Percentiles rank a stretch among this genome's conserved stretches.
Evolutionary conservation across 2,888 invertebrate species (phyloP).

Genomic region (Agelastica alni): DNA sequence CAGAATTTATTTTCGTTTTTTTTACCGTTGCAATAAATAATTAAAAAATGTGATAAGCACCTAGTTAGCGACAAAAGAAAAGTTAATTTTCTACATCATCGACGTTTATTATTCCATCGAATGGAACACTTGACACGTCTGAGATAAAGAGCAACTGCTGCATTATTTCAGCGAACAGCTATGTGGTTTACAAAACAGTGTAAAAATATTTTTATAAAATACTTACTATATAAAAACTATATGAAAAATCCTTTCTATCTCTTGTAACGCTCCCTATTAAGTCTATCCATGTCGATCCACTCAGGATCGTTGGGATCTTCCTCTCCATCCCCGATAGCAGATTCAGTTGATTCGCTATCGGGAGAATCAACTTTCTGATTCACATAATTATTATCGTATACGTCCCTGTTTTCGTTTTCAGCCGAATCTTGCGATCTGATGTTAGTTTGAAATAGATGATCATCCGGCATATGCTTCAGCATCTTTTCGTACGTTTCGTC

Average conservation of each 20-base stretch:
- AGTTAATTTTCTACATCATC: too few species aligned
- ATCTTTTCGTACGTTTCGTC: conserved; percentile 72
- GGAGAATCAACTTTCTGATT: conserved; percentile 45
- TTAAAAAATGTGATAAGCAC: too few species aligned
- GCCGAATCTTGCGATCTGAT: conserved; percentile 44
- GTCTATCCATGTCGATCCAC: conserved; percentile 65
- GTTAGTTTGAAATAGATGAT: conserved; percentile 57
- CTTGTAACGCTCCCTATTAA: conserved; percentile 51
- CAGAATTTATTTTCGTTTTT: too few species aligned
- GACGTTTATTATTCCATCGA: too few species aligned
- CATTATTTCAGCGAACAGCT: too few species aligned
- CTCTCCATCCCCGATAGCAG: conserved; percentile 67
- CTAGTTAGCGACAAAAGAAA: too few species aligned
- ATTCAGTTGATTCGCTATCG: conserved; percentile 61
- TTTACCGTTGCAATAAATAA: too few species aligned
- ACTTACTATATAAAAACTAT: conserved; percentile 20
- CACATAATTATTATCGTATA: conserved; percentile 26
- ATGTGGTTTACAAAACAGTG: too few species aligned
- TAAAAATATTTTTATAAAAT: not conserved
- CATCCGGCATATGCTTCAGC: conserved; percentile 71
- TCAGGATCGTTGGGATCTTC: conserved; percentile 88
- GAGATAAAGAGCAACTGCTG: too few species aligned
- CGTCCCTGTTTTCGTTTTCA: conserved; percentile 21
- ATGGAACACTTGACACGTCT: not conserved
- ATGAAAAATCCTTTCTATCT: conserved; percentile 41